Base-by-base conservation (phyloP, 1,140 invertebrate genomes). In the Procambarus virginalis region DNA sequence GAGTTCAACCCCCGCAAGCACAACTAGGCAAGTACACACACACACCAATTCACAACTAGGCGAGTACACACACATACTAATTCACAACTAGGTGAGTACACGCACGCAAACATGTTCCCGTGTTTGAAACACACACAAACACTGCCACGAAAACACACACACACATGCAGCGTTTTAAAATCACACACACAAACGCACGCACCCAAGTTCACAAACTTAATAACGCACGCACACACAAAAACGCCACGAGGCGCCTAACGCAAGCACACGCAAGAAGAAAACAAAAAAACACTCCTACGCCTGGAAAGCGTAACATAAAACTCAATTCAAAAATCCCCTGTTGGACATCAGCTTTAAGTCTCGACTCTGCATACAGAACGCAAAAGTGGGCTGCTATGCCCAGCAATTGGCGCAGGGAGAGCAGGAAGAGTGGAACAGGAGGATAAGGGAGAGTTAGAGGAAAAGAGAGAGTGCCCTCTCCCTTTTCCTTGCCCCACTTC, bases 311-410 rank as follows among this genome's bases (percentile, higher is more conserved):
- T 1, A 34, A 34, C 34, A 34, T 34, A 34, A 34, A 34, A 1
- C 1, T 34, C 34, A 34, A 34, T 34, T 34, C 34, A 34, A 34
- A 34, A 34, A 34, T 78, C 76, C 51, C 51, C 76, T 78, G 76
- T 78, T 8, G 76, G 51, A 17, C 20, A 4, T 48, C 76, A 78
- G 76, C 76, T 78, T 76, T 78, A 78, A 48, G 76, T 45, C 45
- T 12, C 46, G 45, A 78, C 76, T 78, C 64, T n/a, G 45, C 76
- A 78, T 78, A 78, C 34, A 49, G 45, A 49, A 5, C 12, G 45
- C 76, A 78, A 48, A 78, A 78, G 76, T 78, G 76, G 46, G 20
- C 76, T 48, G 45, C 51, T 49, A 48, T 78, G 76, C 51, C 76
- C 45, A 78, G 45, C 76, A 78, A 48, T 78, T 78, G 76, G 45